Base-by-base conservation (phyloP, 2,797 vertebrate species). In the Hippoglossus hippoglossus region DNA sequence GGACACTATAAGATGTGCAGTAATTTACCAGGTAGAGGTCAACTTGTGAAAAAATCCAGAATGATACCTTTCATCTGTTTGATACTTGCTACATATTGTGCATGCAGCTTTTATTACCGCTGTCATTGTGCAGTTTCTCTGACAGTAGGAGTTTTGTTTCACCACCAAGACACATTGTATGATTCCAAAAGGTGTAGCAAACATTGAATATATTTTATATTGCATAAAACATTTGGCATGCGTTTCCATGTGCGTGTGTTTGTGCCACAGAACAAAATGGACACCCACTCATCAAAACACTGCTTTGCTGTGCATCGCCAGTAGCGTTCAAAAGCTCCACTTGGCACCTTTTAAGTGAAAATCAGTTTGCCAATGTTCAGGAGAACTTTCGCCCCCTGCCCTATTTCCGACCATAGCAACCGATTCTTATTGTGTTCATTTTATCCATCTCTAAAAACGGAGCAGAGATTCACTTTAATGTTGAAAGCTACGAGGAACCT, bases 1-100 rank as follows among this genome's bases (percentile, higher is more conserved):
- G 51, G 55, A 46, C 65, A 55, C 50, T 68, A 21, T 46, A 63
- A 64, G 25, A 24, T 31, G 28, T 31, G 6, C 6, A 22, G 16
- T 51, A 13, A 59, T 36, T 49, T 36, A 75, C 7, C 19, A 18
- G 21, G 39, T 59, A 22, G 61, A 60, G 28, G 28, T 76, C 11
- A 53, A 12, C 19, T 54, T 49, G 49, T 41, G 24, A n/a, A n/a
- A 41, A 70, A 60, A 25, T 18, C 50, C 24, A 6, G 11, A 50
- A 62, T 62, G 60, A 60, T 25, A 50, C 7, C 1, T 2, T 16
- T 15, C 22, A 12, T 47, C 18, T 53, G 71, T 36, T 31, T 59
- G 19, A 76, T 70, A 26, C 22, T 19, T 28, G 6, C 26, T 25
- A 8, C 59, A 12, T 12, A 15, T 13, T 41, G 34, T 60, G 21